Percentiles rank a stretch among this genome's conserved stretches.
These are phyloP conservation scores for Hypena proboscidalis DNA, from an alignment of 2,888 invertebrate species.

Conservation along the genomic window DNA sequence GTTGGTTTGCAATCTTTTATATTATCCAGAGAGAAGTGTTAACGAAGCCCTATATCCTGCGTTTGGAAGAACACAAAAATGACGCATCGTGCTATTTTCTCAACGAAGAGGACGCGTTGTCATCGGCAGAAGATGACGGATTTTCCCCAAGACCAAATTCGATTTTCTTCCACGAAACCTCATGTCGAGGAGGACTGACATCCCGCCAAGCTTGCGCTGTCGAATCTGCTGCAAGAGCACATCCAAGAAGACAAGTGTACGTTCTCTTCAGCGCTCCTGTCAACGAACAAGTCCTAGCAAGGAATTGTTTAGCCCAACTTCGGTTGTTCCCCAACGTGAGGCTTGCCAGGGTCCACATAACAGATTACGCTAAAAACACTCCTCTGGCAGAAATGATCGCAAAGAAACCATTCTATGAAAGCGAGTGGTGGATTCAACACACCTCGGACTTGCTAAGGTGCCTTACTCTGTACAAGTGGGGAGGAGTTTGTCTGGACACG, in stretches of 20 bases:
- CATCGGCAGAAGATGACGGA: slow-evolving; percentile 39
- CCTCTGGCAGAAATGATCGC: slow-evolving; percentile 84
- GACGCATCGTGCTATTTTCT: slow-evolving; percentile 27
- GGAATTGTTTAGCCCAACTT: slow-evolving; percentile 23
- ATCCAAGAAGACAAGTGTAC: slow-evolving; percentile 84
- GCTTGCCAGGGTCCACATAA: slow-evolving; percentile 37
- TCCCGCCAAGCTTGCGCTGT: slow-evolving; percentile 88
- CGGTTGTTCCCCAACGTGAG: slow-evolving; percentile 17
- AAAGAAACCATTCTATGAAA: slow-evolving; percentile 75
- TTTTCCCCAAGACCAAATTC: slow-evolving; percentile 62
- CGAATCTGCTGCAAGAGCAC: slow-evolving; percentile 87
- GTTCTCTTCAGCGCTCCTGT: slow-evolving; percentile 68
- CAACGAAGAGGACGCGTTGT: slow-evolving; percentile 35
- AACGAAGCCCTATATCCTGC: slow-evolving; percentile 1
- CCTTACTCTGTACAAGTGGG: slow-evolving; percentile 89
- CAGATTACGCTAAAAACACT: slow-evolving; percentile 79
- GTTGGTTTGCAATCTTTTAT: slow-evolving; percentile 15
- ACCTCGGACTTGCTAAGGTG: slow-evolving; percentile 88
- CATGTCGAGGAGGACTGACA: slow-evolving; percentile 82
- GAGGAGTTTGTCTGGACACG: slow-evolving; percentile 91
- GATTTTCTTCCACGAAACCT: slow-evolving; percentile 89
- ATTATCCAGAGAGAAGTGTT: slow-evolving; percentile 4
- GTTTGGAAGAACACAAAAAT: slow-evolving; percentile 1
- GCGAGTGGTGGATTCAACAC: slow-evolving; percentile 78
- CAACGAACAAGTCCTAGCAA: slow-evolving; percentile 6